These are phyloP conservation scores for Luehdorfia chinensis DNA, from an alignment of 1,140 invertebrate species.

Conservation along the genomic window DNA sequence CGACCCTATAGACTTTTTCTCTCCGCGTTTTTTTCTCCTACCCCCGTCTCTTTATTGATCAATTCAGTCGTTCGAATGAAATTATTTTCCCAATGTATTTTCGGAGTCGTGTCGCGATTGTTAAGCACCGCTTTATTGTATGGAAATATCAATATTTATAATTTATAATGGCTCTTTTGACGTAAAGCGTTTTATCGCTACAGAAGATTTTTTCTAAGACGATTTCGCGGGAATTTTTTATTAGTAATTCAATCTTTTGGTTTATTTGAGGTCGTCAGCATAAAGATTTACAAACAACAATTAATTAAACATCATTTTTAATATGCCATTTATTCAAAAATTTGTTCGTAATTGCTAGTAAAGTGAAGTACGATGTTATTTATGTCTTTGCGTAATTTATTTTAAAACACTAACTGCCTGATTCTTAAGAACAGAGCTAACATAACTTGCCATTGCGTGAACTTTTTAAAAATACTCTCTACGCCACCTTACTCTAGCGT, in stretches of 20 bases:
- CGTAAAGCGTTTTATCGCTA: constrained; percentile 13
- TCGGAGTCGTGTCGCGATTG: constrained; percentile 27
- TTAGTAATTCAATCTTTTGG: background rate
- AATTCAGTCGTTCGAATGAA: constrained; percentile 47
- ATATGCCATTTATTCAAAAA: too few relatives aligned
- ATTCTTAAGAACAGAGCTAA: too few relatives aligned
- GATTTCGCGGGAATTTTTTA: constrained; percentile 3
- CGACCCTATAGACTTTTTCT: constrained; percentile 24
- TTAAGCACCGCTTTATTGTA: constrained; percentile 31
- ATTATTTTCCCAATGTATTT: constrained; percentile 38
- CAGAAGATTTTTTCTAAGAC: background rate
- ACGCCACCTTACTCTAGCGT: too few relatives aligned
- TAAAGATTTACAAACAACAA: too few relatives aligned
- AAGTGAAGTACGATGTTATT: too few relatives aligned
- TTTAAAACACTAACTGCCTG: too few relatives aligned
- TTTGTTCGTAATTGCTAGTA: too few relatives aligned
- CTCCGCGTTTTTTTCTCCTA: constrained; percentile 25
- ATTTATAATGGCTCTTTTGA: constrained; percentile 15
- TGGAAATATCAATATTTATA: constrained; percentile 32
- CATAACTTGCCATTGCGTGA: too few relatives aligned
- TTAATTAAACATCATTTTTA: too few relatives aligned
- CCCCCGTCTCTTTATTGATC: constrained; percentile 37
- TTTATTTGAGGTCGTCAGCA: too few relatives aligned
- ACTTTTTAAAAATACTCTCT: too few relatives aligned
- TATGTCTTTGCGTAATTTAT: too few relatives aligned